A percentile compares a stretch with the other conserved stretches of the same genome.
phyloP scores from a whole-genome alignment of 1,140 invertebrate species.

The Uloborus diversus region DNA sequence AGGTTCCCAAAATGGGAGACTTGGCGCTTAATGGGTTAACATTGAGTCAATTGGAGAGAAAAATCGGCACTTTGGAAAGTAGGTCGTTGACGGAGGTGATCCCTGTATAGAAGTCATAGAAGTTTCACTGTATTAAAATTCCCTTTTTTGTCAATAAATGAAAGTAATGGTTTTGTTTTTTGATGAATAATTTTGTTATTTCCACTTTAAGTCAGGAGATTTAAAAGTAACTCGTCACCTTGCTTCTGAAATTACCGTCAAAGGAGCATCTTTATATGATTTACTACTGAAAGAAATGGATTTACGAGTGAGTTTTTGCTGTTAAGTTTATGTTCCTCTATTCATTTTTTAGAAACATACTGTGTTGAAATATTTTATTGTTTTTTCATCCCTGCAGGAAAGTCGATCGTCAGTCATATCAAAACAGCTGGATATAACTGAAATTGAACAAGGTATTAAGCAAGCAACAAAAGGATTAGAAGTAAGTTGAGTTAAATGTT shows the following conservation, averaged over 20 bases:
- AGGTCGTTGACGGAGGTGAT: no score
- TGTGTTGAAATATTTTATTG: neutral
- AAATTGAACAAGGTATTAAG: conserved; percentile 79
- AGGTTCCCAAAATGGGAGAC: no score
- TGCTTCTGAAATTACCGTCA: conserved; percentile 88
- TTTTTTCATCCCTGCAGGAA: conserved; percentile 66
- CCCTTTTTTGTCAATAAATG: no score
- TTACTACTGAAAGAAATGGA: conserved; percentile 89
- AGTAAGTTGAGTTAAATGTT: no score
- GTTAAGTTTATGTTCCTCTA: neutral
- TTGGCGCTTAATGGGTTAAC: no score
- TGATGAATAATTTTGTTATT: no score
- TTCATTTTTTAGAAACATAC: neutral
- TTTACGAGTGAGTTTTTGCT: conserved; percentile 72
- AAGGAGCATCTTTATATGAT: conserved; percentile 90
- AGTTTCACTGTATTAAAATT: no score
- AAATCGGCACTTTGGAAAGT: no score
- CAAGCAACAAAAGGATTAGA: conserved; percentile 75
- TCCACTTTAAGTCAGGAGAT: conserved; percentile 76
- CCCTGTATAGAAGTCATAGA: no score
- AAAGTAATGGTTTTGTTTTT: no score
- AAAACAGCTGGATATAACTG: conserved; percentile 83
- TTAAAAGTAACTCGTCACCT: conserved; percentile 86
- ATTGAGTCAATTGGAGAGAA: no score
- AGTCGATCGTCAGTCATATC: conserved; percentile 73